phyloP scores from a whole-genome alignment of 92 coral and sea anemone genomes.

The Epizoanthus fatuus region DNA sequence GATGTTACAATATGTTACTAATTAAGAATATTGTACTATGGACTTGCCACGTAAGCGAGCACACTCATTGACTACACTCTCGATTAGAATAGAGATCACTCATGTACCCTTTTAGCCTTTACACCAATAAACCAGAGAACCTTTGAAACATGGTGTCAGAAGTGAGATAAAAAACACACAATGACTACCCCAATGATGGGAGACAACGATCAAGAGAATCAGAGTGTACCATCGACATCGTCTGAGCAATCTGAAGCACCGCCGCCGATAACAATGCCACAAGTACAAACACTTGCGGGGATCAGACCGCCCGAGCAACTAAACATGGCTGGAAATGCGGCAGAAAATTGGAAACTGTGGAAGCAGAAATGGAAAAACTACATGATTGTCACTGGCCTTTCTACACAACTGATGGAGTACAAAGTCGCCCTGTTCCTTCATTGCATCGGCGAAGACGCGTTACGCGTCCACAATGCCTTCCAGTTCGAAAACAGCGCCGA shows the following conservation, averaged over 20 bases:
- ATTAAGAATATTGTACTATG: too few relatives aligned
- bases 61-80: too few relatives aligned
- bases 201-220: too few relatives aligned
- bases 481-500: slow-evolving; percentile 37
- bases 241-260: slow-evolving; percentile 18
- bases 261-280: slow-evolving; percentile 10
- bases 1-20: too few relatives aligned
- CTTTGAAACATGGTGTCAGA: too few relatives aligned
- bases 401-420: slow-evolving; percentile 44
- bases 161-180: too few relatives aligned
- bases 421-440: slow-evolving; percentile 61
- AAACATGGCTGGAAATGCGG: neutral
- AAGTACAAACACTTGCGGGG: slow-evolving; percentile 20
- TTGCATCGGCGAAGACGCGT: slow-evolving; percentile 59
- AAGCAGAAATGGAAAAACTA: slow-evolving; percentile 63
- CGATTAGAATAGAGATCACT: too few relatives aligned
- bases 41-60: too few relatives aligned
- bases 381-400: slow-evolving; percentile 44
- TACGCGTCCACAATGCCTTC: slow-evolving; percentile 40
- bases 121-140: too few relatives aligned
- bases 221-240: too few relatives aligned
- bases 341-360: slow-evolving; percentile 39
- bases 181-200: too few relatives aligned
- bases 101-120: too few relatives aligned
- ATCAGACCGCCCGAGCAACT: slow-evolving; percentile 2